Evolutionary conservation across 64 coral and sea anemone genomes (phyloP).

Genomic region (Trachythela sp.): DNA sequence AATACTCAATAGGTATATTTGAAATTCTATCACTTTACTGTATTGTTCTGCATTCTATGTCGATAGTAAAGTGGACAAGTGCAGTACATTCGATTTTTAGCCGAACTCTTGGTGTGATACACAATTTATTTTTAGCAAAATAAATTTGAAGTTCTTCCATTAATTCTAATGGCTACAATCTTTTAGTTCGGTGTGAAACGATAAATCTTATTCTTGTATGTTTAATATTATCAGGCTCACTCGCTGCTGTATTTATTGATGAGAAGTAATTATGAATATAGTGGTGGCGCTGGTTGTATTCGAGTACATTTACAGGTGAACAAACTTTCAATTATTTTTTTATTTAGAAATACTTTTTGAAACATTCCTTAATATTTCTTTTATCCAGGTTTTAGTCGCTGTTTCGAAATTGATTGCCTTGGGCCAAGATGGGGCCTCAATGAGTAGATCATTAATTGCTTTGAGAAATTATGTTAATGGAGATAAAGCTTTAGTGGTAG

Average conservation of each 20-base stretch:
- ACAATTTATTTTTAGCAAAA: not conserved
- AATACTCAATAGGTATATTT: too few species aligned
- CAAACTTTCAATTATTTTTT: not conserved
- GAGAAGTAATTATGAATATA: conserved; percentile 96
- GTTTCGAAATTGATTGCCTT: conserved; percentile 82
- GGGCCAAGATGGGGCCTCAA: conserved; percentile 71
- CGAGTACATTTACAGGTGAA: conserved; percentile 93
- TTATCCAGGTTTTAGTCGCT: conserved; percentile 78
- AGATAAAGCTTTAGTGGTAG: conserved; percentile 94
- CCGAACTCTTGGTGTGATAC: not conserved
- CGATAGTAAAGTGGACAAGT: not conserved
- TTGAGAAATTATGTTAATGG: conserved; percentile 86
- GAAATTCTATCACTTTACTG: too few species aligned
- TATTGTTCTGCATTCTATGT: not conserved
- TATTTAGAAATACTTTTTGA: not conserved
- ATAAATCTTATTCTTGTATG: too few species aligned
- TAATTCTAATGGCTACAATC: too few species aligned
- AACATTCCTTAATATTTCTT: not conserved
- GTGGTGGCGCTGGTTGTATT: conserved; percentile 72
- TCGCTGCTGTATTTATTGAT: conserved; percentile 88
- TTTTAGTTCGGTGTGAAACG: too few species aligned
- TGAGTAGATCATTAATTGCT: conserved; percentile 65
- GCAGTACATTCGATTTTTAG: not conserved
- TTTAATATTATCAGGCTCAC: conserved; percentile 50
- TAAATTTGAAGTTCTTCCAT: not conserved